phyloP scores from a whole-genome alignment of 1,140 invertebrate species.

The Habropoda laboriosa region DNA sequence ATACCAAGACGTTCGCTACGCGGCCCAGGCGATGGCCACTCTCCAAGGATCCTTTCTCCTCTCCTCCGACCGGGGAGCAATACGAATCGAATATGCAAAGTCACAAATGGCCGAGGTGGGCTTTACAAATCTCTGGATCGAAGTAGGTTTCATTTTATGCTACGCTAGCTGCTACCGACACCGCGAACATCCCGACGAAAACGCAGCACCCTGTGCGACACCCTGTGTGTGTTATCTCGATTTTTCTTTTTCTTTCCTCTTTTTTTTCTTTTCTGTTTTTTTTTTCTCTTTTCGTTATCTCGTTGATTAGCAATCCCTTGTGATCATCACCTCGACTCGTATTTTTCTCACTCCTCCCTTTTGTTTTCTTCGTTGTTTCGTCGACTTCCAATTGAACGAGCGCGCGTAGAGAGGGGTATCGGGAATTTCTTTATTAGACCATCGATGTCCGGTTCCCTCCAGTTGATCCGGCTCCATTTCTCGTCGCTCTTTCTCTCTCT shows the following conservation, averaged over 20 bases:
- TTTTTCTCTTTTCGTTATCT: no score
- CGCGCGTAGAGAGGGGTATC: no score
- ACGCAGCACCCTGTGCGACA: slow-evolving; percentile 41
- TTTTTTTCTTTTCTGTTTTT: neutral
- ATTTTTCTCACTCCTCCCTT: neutral
- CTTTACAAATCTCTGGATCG: slow-evolving; percentile 82
- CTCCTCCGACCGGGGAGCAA: slow-evolving; percentile 96
- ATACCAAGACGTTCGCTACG: slow-evolving; percentile 95
- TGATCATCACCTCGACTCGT: neutral
- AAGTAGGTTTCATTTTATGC: slow-evolving; percentile 80
- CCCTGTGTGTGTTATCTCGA: neutral
- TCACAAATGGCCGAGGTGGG: slow-evolving; percentile 96
- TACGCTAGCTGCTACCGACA: slow-evolving; percentile 60
- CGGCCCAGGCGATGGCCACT: slow-evolving; percentile 93
- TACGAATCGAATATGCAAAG: slow-evolving; percentile 99
- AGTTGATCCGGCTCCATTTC: neutral
- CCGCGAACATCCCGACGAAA: slow-evolving; percentile 33
- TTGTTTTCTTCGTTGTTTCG: neutral
- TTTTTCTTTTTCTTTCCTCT: no score
- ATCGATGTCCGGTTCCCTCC: neutral
- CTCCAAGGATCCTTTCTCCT: slow-evolving; percentile 97
- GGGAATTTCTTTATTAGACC: neutral
- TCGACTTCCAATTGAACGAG: no score
- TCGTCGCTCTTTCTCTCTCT: neutral
- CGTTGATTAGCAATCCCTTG: no score